These are phyloP conservation scores for Oncopeltus fasciatus DNA, from an alignment of 1,140 invertebrate genomes.

Conservation along the genomic window DNA sequence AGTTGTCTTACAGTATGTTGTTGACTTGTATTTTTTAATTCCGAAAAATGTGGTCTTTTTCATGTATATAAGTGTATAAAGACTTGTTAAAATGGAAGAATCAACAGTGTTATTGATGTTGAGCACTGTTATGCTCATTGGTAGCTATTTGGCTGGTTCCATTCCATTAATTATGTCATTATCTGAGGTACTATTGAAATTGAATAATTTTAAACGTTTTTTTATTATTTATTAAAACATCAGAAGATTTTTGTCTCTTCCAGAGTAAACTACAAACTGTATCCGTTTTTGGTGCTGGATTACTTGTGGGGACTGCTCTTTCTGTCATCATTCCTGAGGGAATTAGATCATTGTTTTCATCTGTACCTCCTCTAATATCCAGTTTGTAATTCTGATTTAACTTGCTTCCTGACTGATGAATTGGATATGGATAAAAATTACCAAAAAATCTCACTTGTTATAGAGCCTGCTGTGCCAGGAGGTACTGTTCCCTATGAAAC, in stretches of 20 bases:
- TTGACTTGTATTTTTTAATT: background rate
- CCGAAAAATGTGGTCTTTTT: background rate
- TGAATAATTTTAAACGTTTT: background rate
- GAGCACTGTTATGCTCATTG: slow-evolving; percentile 81
- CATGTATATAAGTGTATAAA: too few relatives aligned
- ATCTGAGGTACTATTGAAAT: slow-evolving; percentile 60
- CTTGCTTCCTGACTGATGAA: too few relatives aligned
- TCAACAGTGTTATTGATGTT: slow-evolving; percentile 63
- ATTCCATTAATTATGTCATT: slow-evolving; percentile 84
- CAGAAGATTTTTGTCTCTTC: slow-evolving; percentile 27
- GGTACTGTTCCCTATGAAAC: background rate
- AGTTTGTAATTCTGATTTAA: slow-evolving; percentile 4
- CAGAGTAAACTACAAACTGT: slow-evolving; percentile 88
- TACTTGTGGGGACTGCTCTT: slow-evolving; percentile 93
- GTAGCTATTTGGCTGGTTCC: slow-evolving; percentile 83
- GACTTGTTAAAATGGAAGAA: slow-evolving; percentile 56
- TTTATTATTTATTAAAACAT: background rate
- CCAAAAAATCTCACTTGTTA: background rate
- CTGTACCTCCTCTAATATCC: slow-evolving; percentile 2
- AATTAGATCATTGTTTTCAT: slow-evolving; percentile 60
- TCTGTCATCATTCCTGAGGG: slow-evolving; percentile 99
- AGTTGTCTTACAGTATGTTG: background rate
- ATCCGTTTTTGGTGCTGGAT: slow-evolving; percentile 87
- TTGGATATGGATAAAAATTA: too few relatives aligned
- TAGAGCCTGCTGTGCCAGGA: background rate